Base-by-base conservation (phyloP, 1,140 invertebrate genomes). In the Diorhabda sublineata region DNA sequence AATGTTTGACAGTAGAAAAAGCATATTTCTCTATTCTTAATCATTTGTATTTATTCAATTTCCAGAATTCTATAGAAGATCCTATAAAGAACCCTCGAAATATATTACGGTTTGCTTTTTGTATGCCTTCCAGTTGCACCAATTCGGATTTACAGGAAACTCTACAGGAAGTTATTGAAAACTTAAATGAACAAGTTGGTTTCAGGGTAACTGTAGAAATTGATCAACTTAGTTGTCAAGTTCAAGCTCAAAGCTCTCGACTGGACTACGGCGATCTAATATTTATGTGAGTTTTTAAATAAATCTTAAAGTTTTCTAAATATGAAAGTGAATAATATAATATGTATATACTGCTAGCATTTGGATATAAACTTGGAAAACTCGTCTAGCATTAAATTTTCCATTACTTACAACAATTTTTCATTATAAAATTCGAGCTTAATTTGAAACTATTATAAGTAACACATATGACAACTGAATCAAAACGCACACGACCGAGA, bases 21-120 rank as follows among this genome's bases (percentile, higher is more conserved):
- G 26, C 26, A 26, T 26, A 26, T 26, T 26, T 26, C 8, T 52
- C 45, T 52, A 6, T 2, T 52, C 1, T 52, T 2, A 8, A 52
- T 52, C 2, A 52, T 4, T 52, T 2, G 6, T n/a, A 52, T 52
- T 8, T 52, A 8, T 52, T 3, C 6, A 42, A 56, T 45, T 64
- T 72, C 47, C 52, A 73, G 72, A 61, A 67, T 52, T 73, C 68
- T 61, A 11, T 69, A 0, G 8, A 69, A 58, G 73, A 77, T 64
- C 47, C 64, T 3, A 67, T 69, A 2, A 74, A 74, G 58, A 70
- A 61, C 41, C 58, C 70, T 4, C 52, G 76, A 52, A 73, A 76
- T 58, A 73, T 75, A 63, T 59, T 89, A 0, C 83, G 86, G 62
- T 89, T 87, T 86, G 87, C 86, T n/a, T 83, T 88, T 2, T 90